Conservation (phyloP, 2,113 vertebrate genomes). For the Alouatta palliata region DNA sequence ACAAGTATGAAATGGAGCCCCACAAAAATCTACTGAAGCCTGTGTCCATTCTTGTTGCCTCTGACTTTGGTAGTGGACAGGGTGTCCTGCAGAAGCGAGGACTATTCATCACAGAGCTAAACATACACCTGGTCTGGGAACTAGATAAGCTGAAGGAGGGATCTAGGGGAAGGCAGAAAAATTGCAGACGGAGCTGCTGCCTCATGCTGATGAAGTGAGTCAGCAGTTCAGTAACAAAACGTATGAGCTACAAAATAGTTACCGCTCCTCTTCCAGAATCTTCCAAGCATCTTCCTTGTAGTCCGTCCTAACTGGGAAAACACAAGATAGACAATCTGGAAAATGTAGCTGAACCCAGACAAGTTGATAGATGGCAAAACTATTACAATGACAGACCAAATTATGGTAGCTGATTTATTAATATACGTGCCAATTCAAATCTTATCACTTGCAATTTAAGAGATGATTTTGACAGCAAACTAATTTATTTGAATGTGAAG, state of each 20-base stretch:
- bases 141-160: neutral
- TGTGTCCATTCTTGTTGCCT: neutral
- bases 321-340: neutral
- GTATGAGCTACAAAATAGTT: neutral
- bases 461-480: neutral
- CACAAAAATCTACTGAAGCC: neutral
- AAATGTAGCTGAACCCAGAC: neutral
- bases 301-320: neutral
- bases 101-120: neutral
- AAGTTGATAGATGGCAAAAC: neutral
- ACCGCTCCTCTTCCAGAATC: neutral
- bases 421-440: neutral
- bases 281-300: neutral
- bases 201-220: neutral
- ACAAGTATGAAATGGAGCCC: neutral
- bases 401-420: neutral
- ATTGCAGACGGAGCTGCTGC: neutral
- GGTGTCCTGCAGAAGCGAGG: neutral
- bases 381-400: neutral
- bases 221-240: neutral
- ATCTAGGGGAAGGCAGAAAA: neutral
- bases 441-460: constrained; percentile 9
- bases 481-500: neutral
- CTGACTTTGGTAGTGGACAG: neutral
- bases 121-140: neutral